Base-by-base conservation (phyloP, 2,797 vertebrate species). In the Ptychadena robeensis region DNA sequence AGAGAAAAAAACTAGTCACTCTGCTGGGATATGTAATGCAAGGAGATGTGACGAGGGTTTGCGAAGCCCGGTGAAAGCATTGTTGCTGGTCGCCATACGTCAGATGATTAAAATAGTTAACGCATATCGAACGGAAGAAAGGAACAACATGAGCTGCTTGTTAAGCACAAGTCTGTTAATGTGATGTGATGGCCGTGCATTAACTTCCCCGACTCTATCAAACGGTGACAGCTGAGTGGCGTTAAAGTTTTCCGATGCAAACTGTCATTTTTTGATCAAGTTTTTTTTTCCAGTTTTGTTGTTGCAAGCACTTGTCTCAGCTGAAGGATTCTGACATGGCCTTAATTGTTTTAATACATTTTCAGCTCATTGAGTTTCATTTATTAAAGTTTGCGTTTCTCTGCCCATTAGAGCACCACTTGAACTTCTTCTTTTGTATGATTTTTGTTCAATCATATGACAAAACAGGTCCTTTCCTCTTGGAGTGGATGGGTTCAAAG, bases 11-110 rank as follows among this genome's bases (percentile, higher is more conserved):
- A 91, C 92, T 90, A 91, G 86, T 83, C 90, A 89, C 87, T 91
- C 91, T 91, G 63, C 84, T 86, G 89, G 91, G 92, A 93, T 88
- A 89, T 85, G 86, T 84, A 92, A 91, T 78, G 87, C 87, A 87
- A 88, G 85, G 87, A 88, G 88, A 90, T 86, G 87, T 86, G 85
- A 87, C 85, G 86, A 87, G 86, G 86, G 79, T 83, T 88, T 83
- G 81, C 37, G 75, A 87, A 87, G 86, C 67, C 82, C 73, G 73
- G 81, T 34, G 80, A 87, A 87, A 88, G 83, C 88, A 83, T 83
- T 85, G 85, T 81, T 84, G 87, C 72, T 87, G 86, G 79, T 83
- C 85, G 78, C 78, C 11, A 57, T 69, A 86, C 87, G 89, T 87
- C 67, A 70, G 59, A 86, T 22, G 85, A 84, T 74, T 82, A 87